These are phyloP conservation scores for Tauraco hartlaubi DNA, from an alignment of 2,797 vertebrate genomes.

Conservation along the genomic window DNA sequence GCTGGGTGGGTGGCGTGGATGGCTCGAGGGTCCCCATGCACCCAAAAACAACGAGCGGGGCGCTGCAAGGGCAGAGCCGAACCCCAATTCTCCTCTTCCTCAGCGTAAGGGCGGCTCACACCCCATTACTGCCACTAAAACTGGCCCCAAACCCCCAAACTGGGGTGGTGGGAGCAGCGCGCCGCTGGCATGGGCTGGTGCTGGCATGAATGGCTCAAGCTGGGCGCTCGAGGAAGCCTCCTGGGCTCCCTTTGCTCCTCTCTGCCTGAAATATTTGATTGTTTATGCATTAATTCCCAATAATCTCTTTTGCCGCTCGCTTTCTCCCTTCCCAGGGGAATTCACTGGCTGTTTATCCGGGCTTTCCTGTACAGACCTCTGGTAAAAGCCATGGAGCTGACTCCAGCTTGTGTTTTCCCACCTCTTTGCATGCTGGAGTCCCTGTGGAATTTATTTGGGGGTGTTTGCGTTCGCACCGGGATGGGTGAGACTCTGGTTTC, in stretches of 20 bases:
- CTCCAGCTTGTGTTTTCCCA: neutral
- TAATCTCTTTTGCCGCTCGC: neutral
- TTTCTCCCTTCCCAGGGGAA: neutral
- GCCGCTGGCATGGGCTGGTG: neutral
- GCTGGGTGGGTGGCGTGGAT: neutral
- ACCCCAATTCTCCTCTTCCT: accelerated
- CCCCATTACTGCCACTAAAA: accelerated
- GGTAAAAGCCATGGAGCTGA: neutral
- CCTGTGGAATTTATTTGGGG: neutral
- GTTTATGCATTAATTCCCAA: neutral
- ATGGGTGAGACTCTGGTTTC: neutral
- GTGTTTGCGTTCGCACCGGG: neutral
- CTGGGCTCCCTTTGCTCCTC: neutral
- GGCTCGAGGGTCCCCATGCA: accelerated
- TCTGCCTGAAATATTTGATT: neutral
- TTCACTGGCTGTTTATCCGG: neutral
- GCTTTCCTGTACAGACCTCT: neutral
- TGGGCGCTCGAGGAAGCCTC: neutral
- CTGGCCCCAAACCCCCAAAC: neutral
- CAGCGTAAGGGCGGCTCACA: neutral
- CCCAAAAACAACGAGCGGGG: neutral
- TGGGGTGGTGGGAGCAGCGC: neutral
- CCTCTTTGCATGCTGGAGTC: neutral
- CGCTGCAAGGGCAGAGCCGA: accelerated
- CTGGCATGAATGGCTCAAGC: neutral